Evolutionary conservation across 1,140 invertebrate genomes (phyloP).

Genomic region (Plectrocnemia conspersa): DNA sequence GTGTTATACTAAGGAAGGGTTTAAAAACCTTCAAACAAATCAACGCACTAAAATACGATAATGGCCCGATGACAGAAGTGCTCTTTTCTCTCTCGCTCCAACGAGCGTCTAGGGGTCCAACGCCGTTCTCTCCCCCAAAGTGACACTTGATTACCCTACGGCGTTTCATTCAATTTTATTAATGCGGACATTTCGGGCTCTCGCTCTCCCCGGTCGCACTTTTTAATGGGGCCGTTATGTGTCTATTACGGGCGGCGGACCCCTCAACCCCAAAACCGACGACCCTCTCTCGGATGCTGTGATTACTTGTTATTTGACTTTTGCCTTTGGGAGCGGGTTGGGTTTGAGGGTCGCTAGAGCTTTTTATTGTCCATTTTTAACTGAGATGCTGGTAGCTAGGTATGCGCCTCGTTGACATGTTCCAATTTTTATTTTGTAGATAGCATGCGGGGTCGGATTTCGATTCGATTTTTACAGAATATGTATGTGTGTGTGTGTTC

Average conservation of each 20-base stretch:
- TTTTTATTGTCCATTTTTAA: too few species aligned
- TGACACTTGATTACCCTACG: constrained; percentile 33
- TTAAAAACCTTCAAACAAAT: too few species aligned
- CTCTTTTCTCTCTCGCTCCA: too few species aligned
- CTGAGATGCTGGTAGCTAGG: too few species aligned
- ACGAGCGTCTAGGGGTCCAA: constrained; percentile 19
- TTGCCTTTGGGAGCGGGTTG: too few species aligned
- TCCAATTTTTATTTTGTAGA: too few species aligned
- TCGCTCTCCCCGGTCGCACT: constrained; percentile 6
- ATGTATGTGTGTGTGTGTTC: too few species aligned
- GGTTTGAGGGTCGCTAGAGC: too few species aligned
- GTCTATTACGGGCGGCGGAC: constrained; percentile 22
- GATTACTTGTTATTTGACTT: constrained; percentile 29
- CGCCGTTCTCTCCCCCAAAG: constrained; percentile 23
- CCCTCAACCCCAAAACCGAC: background rate
- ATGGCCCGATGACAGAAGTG: constrained; percentile 14
- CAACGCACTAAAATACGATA: constrained; percentile 21
- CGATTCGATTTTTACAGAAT: too few species aligned
- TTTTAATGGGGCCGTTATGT: constrained; percentile 31
- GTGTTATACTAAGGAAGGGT: too few species aligned
- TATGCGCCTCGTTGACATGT: too few species aligned
- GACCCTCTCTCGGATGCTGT: background rate
- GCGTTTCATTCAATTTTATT: constrained; percentile 34
- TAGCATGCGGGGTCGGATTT: too few species aligned
- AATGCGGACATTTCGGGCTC: constrained; percentile 24